phyloP scores from a whole-genome alignment of 2,888 invertebrate species.

The Scaptomyza polygonia region DNA sequence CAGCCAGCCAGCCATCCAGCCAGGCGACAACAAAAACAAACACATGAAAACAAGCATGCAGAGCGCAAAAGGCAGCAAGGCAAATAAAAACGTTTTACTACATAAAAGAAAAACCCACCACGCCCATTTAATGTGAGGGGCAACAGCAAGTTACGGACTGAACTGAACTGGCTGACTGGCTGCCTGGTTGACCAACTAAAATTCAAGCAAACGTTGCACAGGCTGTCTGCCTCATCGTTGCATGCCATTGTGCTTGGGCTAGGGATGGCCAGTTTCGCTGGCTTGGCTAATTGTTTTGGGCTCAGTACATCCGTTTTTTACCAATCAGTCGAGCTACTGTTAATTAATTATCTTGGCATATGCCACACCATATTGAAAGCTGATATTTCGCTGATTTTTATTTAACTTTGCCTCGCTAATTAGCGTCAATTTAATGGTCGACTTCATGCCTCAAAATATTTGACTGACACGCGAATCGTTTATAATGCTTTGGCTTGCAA shows the following conservation, averaged over 20 bases:
- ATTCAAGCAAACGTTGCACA: conserved; percentile 40
- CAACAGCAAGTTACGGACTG: conserved; percentile 25
- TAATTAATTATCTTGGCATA: conserved; percentile 69
- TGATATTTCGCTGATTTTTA: conserved; percentile 67
- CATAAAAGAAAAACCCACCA: conserved; percentile 27
- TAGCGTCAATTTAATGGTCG: conserved; percentile 52
- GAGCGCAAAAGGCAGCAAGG: conserved; percentile 55
- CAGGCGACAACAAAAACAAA: conserved; percentile 39
- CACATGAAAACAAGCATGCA: conserved; percentile 23
- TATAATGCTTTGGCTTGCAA: conserved; percentile 1
- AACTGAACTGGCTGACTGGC: conserved; percentile 15
- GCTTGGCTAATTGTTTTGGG: conserved; percentile 63
- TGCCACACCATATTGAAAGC: conserved; percentile 63
- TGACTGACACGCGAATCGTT: conserved; percentile 12
- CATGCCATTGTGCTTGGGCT: conserved; percentile 32
- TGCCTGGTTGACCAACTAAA: conserved; percentile 40
- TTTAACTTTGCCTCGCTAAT: conserved; percentile 63
- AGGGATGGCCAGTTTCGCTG: conserved; percentile 30
- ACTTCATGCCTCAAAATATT: conserved; percentile 2
- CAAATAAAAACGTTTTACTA: conserved; percentile 59
- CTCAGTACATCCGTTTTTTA: conserved; percentile 47
- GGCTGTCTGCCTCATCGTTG: conserved; percentile 47
- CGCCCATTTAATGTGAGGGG: conserved; percentile 38
- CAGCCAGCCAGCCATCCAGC: conserved; percentile 17
- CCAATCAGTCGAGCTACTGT: conserved; percentile 65